Conservation (phyloP, 2,888 invertebrate genomes). For the Loripinus fragilis region DNA sequence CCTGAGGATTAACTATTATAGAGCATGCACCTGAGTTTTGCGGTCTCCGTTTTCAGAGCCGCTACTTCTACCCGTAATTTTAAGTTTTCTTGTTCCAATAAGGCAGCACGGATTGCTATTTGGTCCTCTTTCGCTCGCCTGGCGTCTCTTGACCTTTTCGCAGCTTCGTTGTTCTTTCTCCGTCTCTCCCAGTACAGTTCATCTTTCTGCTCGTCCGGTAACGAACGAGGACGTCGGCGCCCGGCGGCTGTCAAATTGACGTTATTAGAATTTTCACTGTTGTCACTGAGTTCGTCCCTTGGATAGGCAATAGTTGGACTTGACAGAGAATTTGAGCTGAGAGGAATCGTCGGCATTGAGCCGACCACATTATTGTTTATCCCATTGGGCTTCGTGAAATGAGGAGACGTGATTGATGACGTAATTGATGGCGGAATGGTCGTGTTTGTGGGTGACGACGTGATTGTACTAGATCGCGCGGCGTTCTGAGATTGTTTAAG, state of each 20-base stretch:
- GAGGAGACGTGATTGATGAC: slow-evolving; percentile 50
- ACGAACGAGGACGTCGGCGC: slow-evolving; percentile 72
- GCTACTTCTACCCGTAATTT: slow-evolving; percentile 89
- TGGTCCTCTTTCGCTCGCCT: slow-evolving; percentile 95
- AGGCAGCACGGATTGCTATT: slow-evolving; percentile 93
- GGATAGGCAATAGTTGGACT: slow-evolving; percentile 14
- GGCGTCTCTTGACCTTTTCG: slow-evolving; percentile 96
- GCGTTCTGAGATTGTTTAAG: slow-evolving; percentile 53
- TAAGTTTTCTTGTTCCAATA: slow-evolving; percentile 94
- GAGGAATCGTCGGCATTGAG: slow-evolving; percentile 30
- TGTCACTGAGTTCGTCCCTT: slow-evolving; percentile 19
- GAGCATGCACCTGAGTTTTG: slow-evolving; percentile 86
- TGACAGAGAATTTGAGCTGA: slow-evolving; percentile 24
- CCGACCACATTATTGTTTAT: slow-evolving; percentile 36
- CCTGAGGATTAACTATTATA: slow-evolving; percentile 79
- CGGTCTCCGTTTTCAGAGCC: slow-evolving; percentile 87
- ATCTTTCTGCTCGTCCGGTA: slow-evolving; percentile 86
- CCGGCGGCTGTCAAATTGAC: slow-evolving; percentile 47
- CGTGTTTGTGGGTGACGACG: slow-evolving; percentile 39
- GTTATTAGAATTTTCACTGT: slow-evolving; percentile 22
- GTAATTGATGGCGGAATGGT: slow-evolving; percentile 39
- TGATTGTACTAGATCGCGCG: slow-evolving; percentile 38
- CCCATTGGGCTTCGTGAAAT: slow-evolving; percentile 38
- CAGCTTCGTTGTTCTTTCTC: slow-evolving; percentile 96
- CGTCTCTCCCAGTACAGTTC: slow-evolving; percentile 94